phyloP scores from a whole-genome alignment of 1,140 invertebrate species.

The Stegodyphus mimosarum region DNA sequence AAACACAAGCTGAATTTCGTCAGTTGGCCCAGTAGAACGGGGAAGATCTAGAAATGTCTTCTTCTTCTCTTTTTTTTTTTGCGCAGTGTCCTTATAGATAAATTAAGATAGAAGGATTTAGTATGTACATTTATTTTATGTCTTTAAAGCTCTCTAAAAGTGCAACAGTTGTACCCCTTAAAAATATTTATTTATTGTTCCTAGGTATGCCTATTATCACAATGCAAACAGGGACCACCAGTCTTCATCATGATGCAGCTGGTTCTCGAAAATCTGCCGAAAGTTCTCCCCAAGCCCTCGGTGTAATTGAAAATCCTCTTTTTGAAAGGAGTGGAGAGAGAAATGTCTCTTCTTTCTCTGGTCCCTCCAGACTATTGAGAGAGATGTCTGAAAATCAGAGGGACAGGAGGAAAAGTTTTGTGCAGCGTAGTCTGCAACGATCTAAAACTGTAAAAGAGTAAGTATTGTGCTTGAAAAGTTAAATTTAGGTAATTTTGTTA shows the following conservation, averaged over 20 bases:
- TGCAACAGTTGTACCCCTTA: not conserved
- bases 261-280: conserved; percentile 45
- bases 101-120: not conserved
- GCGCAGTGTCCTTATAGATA: not conserved
- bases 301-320: conserved; percentile 60
- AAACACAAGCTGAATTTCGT: too few species aligned
- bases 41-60: too few species aligned
- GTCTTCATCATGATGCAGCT: conserved; percentile 52
- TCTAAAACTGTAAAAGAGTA: conserved; percentile 57
- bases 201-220: conserved; percentile 54
- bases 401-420: conserved; percentile 42
- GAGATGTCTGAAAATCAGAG: conserved; percentile 53
- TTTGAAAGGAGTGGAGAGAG: conserved; percentile 51
- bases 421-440: conserved; percentile 33
- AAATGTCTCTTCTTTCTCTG: conserved; percentile 37
- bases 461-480: not conserved
- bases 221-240: conserved; percentile 59
- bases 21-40: too few species aligned
- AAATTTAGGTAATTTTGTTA: too few species aligned
- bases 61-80: too few species aligned
- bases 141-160: not conserved
- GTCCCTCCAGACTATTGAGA: conserved; percentile 28
- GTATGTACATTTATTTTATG: not conserved
- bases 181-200: not conserved
- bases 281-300: conserved; percentile 36